Conservation (phyloP, 2,113 vertebrate species). For the Prinia subflava region DNA sequence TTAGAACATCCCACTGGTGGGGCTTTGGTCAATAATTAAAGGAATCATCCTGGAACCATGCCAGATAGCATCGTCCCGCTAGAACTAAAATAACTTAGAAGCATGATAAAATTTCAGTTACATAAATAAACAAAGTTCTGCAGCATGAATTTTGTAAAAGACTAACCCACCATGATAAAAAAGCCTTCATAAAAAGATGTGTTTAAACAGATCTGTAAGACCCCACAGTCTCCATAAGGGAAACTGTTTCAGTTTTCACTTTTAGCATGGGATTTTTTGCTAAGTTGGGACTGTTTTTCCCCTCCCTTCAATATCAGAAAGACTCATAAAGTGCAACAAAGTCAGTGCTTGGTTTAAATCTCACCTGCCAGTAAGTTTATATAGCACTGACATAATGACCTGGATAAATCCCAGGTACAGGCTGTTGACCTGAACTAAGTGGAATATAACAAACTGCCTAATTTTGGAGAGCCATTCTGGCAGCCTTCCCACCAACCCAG, state of each 20-base stretch:
- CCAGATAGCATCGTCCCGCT: neutral
- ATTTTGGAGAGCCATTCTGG: conserved; percentile 30
- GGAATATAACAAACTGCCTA: conserved; percentile 29
- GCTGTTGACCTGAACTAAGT: conserved; percentile 3
- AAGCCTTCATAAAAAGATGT: neutral
- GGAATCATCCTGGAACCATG: neutral
- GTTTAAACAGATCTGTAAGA: neutral
- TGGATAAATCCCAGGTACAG: conserved; percentile 27
- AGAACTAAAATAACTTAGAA: neutral
- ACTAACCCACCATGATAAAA: neutral
- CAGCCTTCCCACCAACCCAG: neutral
- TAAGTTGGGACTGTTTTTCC: neutral
- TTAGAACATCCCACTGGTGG: neutral
- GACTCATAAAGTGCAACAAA: conserved; percentile 5
- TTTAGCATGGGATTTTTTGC: neutral
- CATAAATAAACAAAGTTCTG: neutral
- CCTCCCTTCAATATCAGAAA: neutral
- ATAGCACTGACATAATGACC: neutral
- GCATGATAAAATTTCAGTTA: neutral
- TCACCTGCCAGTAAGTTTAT: neutral
- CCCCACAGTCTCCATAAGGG: neutral
- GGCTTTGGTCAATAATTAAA: neutral
- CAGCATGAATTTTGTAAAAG: neutral
- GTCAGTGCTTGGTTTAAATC: neutral
- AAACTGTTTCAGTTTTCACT: neutral